Conservation (phyloP, 2,888 invertebrate genomes). For the Myopa testacea region DNA sequence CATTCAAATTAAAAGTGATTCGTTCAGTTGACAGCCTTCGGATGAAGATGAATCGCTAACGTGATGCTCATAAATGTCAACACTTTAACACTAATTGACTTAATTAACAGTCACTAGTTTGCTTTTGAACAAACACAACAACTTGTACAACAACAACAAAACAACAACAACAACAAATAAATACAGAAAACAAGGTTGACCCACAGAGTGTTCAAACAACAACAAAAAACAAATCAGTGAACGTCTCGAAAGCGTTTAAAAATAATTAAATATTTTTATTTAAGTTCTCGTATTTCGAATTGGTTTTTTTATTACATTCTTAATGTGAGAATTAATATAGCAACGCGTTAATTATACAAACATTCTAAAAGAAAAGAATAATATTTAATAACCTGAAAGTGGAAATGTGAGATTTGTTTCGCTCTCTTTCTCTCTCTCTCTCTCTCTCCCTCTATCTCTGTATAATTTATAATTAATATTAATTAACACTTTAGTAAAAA, state of each 20-base stretch:
- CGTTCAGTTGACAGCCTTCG: background rate
- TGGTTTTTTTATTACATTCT: background rate
- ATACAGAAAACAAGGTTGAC: background rate
- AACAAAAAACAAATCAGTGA: background rate
- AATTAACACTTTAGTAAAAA: background rate
- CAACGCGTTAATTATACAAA: slow-evolving; percentile 6
- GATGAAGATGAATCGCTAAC: background rate
- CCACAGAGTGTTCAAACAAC: background rate
- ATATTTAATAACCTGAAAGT: too few relatives aligned
- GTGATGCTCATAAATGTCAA: slow-evolving; percentile 28
- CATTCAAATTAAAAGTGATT: background rate
- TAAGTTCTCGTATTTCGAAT: background rate
- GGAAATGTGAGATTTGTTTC: too few relatives aligned
- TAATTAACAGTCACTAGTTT: slow-evolving; percentile 24
- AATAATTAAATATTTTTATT: slow-evolving; percentile 1
- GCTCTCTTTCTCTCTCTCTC: too few relatives aligned
- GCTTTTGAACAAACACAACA: background rate
- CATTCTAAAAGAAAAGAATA: too few relatives aligned
- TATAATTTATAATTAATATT: background rate
- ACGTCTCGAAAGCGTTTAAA: background rate
- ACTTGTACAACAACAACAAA: background rate
- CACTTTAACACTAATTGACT: slow-evolving; percentile 34
- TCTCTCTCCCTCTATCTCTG: background rate
- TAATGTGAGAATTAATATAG: background rate
- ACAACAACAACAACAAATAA: background rate